Conservation (phyloP, 1,140 invertebrate species). For the Zophobas atratus region DNA sequence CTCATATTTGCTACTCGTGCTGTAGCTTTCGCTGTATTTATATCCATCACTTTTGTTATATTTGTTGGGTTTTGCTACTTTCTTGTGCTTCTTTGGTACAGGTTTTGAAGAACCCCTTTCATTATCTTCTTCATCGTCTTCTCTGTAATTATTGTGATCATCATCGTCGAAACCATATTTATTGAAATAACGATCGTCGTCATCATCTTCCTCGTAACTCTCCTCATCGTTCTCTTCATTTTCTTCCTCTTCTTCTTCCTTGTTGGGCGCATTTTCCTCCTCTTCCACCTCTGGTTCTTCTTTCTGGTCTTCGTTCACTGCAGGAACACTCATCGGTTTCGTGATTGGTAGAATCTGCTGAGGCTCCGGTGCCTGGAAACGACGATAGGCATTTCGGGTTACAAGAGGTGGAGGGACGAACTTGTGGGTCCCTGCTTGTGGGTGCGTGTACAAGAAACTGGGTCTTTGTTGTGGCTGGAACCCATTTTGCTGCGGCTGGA, state of each 20-base stretch:
- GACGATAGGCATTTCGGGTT: constrained; percentile 23
- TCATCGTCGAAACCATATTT: constrained; percentile 45
- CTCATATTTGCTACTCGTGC: constrained; percentile 50
- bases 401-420: constrained; percentile 41
- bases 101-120: constrained; percentile 21
- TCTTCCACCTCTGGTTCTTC: constrained; percentile 7
- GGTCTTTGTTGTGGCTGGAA: constrained; percentile 33
- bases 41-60: constrained; percentile 45
- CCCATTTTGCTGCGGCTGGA: constrained; percentile 29
- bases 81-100: constrained; percentile 32
- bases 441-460: constrained; percentile 17
- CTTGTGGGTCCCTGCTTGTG: constrained; percentile 28
- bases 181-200: constrained; percentile 32
- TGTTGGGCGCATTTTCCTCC: constrained; percentile 17
- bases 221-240: constrained; percentile 36
- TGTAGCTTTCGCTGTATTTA: constrained; percentile 48
- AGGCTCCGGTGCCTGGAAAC: constrained; percentile 52
- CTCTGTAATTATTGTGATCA: constrained; percentile 31
- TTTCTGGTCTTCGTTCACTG: constrained; percentile 6
- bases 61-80: constrained; percentile 46
- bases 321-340: constrained; percentile 26
- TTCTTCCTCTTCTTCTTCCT: constrained; percentile 41
- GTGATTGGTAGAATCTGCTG: constrained; percentile 51
- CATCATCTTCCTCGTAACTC: constrained; percentile 36
- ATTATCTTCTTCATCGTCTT: constrained; percentile 45